phyloP scores from a whole-genome alignment of 2,888 invertebrate species.

The Altica lythri region DNA sequence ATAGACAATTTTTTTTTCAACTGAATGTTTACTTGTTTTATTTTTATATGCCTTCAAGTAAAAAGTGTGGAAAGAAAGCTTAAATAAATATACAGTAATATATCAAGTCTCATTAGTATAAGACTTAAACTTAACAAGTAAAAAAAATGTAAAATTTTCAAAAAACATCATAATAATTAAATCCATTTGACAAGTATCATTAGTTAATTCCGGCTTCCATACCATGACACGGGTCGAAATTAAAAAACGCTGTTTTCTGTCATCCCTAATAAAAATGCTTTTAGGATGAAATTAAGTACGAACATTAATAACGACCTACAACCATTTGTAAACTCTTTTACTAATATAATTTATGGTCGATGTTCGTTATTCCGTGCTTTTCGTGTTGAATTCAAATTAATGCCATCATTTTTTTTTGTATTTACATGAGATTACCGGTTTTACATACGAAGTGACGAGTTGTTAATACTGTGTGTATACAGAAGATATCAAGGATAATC shows the following conservation, averaged over 20 bases:
- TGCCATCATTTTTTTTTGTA: conserved; percentile 20
- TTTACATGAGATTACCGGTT: conserved; percentile 10
- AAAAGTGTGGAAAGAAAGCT: too few species aligned
- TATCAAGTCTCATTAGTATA: neutral
- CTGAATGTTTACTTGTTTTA: too few species aligned
- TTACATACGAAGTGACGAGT: conserved; percentile 6
- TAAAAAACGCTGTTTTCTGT: conserved; percentile 48
- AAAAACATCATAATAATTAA: conserved; percentile 8
- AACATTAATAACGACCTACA: conserved; percentile 50
- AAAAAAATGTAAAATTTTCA: conserved; percentile 1
- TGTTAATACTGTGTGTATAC: too few species aligned
- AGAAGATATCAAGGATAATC: too few species aligned
- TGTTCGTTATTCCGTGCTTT: conserved; percentile 31
- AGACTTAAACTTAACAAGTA: neutral
- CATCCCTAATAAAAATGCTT: conserved; percentile 56
- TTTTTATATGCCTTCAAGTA: too few species aligned
- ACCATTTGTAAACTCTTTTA: conserved; percentile 44
- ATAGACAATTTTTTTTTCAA: too few species aligned
- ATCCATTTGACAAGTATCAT: conserved; percentile 7
- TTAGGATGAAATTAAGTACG: conserved; percentile 54
- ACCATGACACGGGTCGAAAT: conserved; percentile 42
- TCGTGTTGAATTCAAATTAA: conserved; percentile 44
- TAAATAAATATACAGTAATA: too few species aligned
- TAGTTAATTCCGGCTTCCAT: conserved; percentile 1
- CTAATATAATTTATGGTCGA: conserved; percentile 44